Conservation (phyloP, 2,797 vertebrate genomes). For the Lacerta bilineata region DNA sequence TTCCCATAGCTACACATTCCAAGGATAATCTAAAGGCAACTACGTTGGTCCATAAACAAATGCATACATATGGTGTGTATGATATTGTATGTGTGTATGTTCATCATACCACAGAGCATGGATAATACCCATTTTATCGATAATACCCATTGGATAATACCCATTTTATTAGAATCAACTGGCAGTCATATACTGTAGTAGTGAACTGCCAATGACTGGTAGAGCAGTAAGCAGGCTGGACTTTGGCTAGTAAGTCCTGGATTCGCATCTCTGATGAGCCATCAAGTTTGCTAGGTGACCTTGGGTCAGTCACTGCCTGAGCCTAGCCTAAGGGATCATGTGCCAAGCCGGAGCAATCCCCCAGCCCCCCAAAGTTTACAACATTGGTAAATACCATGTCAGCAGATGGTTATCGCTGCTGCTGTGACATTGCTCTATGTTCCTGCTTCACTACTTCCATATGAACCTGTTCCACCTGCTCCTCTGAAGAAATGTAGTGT, state of each 20-base stretch:
- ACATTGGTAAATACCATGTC: too few relatives aligned
- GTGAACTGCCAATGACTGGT: not conserved
- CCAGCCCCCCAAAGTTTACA: too few relatives aligned
- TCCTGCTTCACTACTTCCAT: not conserved
- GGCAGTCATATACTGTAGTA: not conserved
- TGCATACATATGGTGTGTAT: not conserved
- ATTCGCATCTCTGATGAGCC: not conserved
- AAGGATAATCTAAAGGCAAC: not conserved
- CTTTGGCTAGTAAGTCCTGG: not conserved
- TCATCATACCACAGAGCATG: too few relatives aligned
- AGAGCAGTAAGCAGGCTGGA: not conserved
- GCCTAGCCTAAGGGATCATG: not conserved
- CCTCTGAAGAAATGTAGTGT: not conserved
- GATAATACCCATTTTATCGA: too few relatives aligned
- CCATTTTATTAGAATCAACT: not conserved
- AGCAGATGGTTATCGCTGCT: too few relatives aligned
- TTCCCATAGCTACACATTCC: not conserved
- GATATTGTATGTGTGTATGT: too few relatives aligned
- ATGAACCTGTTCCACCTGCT: not conserved
- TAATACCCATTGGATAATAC: too few relatives aligned
- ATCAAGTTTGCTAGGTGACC: not conserved
- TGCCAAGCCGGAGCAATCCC: too few relatives aligned
- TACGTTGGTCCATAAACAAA: not conserved
- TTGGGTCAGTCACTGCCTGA: not conserved
- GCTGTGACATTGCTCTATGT: too few relatives aligned